Conservation (phyloP, 2,113 vertebrate species). For the Chamaetylas fuelleborni region DNA sequence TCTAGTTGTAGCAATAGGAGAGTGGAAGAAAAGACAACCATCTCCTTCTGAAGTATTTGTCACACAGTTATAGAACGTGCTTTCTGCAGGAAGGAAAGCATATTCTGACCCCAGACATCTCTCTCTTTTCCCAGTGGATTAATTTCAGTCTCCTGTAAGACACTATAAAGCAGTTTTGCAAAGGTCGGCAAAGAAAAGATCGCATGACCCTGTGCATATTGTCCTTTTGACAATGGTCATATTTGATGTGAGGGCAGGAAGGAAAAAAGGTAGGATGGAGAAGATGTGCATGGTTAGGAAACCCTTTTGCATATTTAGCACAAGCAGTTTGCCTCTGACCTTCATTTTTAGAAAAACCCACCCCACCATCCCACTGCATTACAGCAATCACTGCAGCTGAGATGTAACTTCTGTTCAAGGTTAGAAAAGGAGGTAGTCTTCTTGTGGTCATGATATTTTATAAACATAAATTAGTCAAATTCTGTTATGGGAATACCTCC, state of each 20-base stretch:
- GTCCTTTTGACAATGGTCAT: background rate
- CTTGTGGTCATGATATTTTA: background rate
- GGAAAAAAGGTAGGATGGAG: background rate
- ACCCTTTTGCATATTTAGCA: background rate
- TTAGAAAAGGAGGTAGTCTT: background rate
- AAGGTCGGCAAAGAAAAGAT: constrained; percentile 4
- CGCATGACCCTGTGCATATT: background rate
- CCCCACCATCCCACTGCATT: background rate
- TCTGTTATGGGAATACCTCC: background rate
- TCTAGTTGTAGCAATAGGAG: background rate
- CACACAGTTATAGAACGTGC: background rate
- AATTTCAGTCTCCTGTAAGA: background rate
- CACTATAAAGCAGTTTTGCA: background rate
- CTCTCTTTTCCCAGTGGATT: background rate
- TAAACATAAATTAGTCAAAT: background rate
- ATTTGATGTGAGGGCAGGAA: background rate
- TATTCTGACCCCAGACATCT: background rate
- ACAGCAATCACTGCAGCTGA: background rate
- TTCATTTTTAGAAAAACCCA: background rate
- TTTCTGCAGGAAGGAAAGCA: background rate
- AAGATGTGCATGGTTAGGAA: background rate
- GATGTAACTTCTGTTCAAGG: background rate
- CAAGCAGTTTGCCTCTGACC: background rate
- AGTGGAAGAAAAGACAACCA: background rate
- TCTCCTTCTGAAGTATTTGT: background rate